Conservation (phyloP, 2,888 invertebrate species). For the Pseudeuparius sepicola region DNA sequence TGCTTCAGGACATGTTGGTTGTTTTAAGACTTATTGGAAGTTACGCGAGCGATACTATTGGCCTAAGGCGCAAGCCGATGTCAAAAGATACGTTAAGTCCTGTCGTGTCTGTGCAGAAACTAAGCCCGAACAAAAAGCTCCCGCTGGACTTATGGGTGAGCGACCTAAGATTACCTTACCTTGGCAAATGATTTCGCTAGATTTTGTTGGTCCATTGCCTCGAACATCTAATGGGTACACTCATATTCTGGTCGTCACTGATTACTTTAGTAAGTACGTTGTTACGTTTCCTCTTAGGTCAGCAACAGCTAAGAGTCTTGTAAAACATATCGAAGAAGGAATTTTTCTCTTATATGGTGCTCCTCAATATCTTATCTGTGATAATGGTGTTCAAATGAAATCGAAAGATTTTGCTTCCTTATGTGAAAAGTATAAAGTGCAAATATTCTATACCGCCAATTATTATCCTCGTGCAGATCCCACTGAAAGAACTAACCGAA, state of each 20-base stretch:
- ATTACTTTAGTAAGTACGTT: too few species aligned
- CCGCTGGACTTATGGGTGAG: too few species aligned
- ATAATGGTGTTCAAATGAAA: conserved; percentile 19
- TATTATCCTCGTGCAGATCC: too few species aligned
- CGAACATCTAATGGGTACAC: conserved; percentile 9
- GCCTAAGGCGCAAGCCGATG: conserved; percentile 9
- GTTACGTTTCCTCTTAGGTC: conserved; percentile 13
- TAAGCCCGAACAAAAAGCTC: too few species aligned
- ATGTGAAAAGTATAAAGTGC: too few species aligned
- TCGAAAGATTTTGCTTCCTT: too few species aligned
- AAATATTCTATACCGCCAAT: too few species aligned
- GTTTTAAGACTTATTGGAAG: conserved; percentile 12
- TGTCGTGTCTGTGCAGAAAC: too few species aligned
- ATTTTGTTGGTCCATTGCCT: conserved; percentile 10
- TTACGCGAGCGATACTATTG: conserved; percentile 10
- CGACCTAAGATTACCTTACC: conserved; percentile 5
- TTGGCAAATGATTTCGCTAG: conserved; percentile 2
- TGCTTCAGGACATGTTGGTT: conserved; percentile 10
- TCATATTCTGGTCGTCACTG: conserved; percentile 13
- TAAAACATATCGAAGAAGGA: conserved; percentile 14
- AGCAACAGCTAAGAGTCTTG: conserved; percentile 8
- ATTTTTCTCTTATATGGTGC: conserved; percentile 17
- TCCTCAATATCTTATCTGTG: conserved; percentile 15
- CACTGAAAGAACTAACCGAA: too few species aligned
- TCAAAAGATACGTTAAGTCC: too few species aligned